Conservation (phyloP, 2,888 invertebrate genomes). For the Meliscaeva auricollis region DNA sequence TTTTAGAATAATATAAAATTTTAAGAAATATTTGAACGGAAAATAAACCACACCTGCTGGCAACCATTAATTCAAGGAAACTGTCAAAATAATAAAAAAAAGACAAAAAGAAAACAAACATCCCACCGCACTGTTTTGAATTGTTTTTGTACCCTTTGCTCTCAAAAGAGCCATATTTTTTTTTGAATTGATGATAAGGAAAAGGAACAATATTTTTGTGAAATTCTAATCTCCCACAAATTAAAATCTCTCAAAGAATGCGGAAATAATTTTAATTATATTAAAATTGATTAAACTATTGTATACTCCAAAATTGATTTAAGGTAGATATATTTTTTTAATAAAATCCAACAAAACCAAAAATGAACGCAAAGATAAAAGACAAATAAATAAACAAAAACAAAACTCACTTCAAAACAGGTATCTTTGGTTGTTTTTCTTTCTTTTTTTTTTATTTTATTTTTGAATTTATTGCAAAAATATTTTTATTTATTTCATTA, state of each 20-base stretch:
- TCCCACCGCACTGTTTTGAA: neutral
- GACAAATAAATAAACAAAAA: neutral
- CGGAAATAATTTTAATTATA: too few relatives aligned
- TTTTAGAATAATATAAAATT: too few relatives aligned
- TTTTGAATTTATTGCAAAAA: neutral
- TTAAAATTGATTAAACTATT: neutral
- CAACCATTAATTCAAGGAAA: neutral
- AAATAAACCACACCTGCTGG: conserved; percentile 16
- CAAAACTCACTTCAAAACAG: conserved; percentile 8
- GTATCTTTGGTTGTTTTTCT: conserved; percentile 19
- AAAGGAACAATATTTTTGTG: neutral
- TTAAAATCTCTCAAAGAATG: neutral
- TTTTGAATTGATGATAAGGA: neutral
- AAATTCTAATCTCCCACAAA: neutral
- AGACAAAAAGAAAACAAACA: neutral
- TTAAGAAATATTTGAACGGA: too few relatives aligned
- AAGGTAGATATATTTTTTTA: neutral
- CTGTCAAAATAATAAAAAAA: conserved; percentile 6
- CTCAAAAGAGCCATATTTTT: neutral
- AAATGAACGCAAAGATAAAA: neutral
- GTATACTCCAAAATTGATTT: neutral
- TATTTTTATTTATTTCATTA: neutral
- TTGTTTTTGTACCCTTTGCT: conserved; percentile 2
- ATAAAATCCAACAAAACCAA: neutral
- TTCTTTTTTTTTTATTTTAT: conserved; percentile 34